Percentiles rank a stretch among this genome's conserved stretches.
phyloP scores from a whole-genome alignment of 2,888 invertebrate species.

The Melolontha melolontha region DNA sequence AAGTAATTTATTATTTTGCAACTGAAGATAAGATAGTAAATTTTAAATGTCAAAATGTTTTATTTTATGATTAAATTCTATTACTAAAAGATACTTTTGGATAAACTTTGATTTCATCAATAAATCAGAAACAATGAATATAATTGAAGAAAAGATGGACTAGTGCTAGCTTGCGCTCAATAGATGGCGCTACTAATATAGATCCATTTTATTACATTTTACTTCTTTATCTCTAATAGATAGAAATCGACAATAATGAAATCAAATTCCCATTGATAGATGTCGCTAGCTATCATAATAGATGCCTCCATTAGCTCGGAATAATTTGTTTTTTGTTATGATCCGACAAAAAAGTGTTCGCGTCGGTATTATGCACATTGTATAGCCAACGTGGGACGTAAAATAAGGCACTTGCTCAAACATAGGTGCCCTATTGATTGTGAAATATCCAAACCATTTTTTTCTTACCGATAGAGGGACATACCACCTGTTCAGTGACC shows the following conservation, averaged over 20 bases:
- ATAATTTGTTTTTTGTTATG: slow-evolving; percentile 62
- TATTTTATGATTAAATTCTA: too few species aligned
- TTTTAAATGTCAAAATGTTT: too few species aligned
- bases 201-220: too few species aligned
- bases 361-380: slow-evolving; percentile 56
- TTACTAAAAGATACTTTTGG: too few species aligned
- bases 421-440: slow-evolving; percentile 27
- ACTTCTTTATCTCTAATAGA: background rate
- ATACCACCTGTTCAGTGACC: slow-evolving; percentile 60
- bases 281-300: slow-evolving; percentile 18
- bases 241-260: background rate
- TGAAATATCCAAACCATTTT: slow-evolving; percentile 43
- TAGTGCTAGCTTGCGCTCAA: too few species aligned
- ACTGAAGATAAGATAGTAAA: too few species aligned
- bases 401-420: slow-evolving; percentile 18
- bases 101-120: too few species aligned
- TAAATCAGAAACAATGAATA: too few species aligned
- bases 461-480: slow-evolving; percentile 61
- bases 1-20: too few species aligned
- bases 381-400: slow-evolving; percentile 9
- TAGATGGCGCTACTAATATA: too few species aligned
- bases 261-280: slow-evolving; percentile 10
- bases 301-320: slow-evolving; percentile 40
- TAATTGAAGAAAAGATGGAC: too few species aligned
- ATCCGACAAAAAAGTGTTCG: slow-evolving; percentile 63